Percentiles rank a stretch among this genome's conserved stretches.
Evolutionary conservation across 1,140 invertebrate species (phyloP).

Genomic region (Carposina sasakii): DNA sequence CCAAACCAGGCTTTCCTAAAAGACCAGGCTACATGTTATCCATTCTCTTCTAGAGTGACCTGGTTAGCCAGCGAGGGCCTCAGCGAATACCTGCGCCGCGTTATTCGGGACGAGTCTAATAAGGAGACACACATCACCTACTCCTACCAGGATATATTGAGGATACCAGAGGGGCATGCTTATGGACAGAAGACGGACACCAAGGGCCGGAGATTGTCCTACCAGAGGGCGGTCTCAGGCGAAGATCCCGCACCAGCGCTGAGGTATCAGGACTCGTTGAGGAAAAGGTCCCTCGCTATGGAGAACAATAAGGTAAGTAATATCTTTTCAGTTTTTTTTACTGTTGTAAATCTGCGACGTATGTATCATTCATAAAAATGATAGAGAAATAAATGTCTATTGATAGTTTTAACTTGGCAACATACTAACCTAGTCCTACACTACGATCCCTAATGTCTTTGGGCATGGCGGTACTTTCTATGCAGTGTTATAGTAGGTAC

Average conservation of each 20-base stretch:
- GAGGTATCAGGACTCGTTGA: constrained; percentile 36
- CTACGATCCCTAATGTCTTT: too few species aligned
- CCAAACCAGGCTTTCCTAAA: constrained; percentile 1
- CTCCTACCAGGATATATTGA: constrained; percentile 47
- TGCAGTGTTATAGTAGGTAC: too few species aligned
- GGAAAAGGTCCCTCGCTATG: constrained; percentile 33
- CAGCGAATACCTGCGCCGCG: constrained; percentile 46
- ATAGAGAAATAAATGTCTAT: too few species aligned
- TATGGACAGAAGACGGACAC: constrained; percentile 28
- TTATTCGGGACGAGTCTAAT: constrained; percentile 48
- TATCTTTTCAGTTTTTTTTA: too few species aligned
- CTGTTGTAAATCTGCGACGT: too few species aligned
- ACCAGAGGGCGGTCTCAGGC: constrained; percentile 56
- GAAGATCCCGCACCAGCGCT: constrained; percentile 42
- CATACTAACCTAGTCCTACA: too few species aligned
- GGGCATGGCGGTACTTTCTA: too few species aligned
- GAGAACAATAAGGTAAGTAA: constrained; percentile 46
- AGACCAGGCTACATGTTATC: too few species aligned
- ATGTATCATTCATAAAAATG: too few species aligned
- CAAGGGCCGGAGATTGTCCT: constrained; percentile 49
- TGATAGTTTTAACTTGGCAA: too few species aligned
- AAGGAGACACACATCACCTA: constrained; percentile 38
- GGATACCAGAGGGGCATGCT: constrained; percentile 38
- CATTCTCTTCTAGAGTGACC: constrained; percentile 54
- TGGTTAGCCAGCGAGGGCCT: constrained; percentile 57